Percentiles rank a stretch among this genome's conserved stretches.
phyloP scores from a whole-genome alignment of 1,140 invertebrate genomes.

The Temnothorax nylanderi region DNA sequence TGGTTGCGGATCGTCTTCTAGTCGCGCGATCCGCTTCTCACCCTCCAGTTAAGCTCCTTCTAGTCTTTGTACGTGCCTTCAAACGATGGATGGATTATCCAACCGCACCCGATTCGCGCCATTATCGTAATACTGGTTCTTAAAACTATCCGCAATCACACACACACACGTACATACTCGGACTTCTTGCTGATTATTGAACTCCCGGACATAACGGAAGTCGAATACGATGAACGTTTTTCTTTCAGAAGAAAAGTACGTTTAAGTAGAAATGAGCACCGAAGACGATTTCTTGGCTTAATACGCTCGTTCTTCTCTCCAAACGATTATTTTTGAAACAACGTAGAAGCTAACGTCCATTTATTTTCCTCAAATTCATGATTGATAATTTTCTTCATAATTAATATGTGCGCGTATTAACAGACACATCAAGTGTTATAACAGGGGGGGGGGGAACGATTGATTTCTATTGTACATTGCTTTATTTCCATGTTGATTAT shows the following conservation, averaged over 20 bases:
- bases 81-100: constrained; percentile 35
- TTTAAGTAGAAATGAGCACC: constrained; percentile 10
- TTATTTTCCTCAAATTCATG: background rate
- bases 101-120: constrained; percentile 33
- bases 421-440: background rate
- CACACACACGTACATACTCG: background rate
- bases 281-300: background rate
- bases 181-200: constrained; percentile 27
- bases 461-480: background rate
- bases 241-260: constrained; percentile 1
- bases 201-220: background rate
- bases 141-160: background rate
- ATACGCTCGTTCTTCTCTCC: background rate
- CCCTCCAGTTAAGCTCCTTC: background rate
- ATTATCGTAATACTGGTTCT: constrained; percentile 36
- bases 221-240: background rate
- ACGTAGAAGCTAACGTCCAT: background rate
- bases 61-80: constrained; percentile 33
- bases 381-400: background rate
- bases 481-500: background rate
- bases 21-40: constrained; percentile 22
- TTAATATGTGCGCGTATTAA: background rate
- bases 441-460: background rate
- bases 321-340: background rate
- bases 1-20: background rate